Conservation (phyloP, 2,888 invertebrate genomes). For the Seira sanloemensis region DNA sequence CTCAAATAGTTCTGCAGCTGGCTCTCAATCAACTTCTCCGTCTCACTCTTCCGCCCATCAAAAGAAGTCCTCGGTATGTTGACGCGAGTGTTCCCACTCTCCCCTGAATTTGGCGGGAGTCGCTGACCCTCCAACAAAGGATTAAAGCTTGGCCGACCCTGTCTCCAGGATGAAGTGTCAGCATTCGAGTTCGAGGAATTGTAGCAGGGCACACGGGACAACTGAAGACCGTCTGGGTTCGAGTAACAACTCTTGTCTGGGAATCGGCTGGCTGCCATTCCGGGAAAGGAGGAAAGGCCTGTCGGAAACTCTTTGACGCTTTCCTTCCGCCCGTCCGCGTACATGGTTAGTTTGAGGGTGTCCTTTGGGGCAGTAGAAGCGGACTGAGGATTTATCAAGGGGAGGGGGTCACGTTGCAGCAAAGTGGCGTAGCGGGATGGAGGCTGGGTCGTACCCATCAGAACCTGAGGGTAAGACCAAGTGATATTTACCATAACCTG, state of each 20-base stretch:
- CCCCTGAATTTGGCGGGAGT: not conserved
- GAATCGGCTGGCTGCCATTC: too few species aligned
- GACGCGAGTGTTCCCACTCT: not conserved
- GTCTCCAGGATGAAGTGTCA: not conserved
- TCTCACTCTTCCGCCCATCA: slow-evolving; percentile 34
- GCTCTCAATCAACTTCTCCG: slow-evolving; percentile 46
- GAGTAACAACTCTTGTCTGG: slow-evolving; percentile 16
- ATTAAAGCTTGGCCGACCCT: not conserved
- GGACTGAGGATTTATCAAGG: not conserved
- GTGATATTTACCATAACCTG: too few species aligned
- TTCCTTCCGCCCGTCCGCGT: slow-evolving; percentile 47
- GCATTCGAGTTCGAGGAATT: slow-evolving; percentile 19
- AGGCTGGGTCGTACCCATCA: too few species aligned
- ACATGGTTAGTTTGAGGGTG: slow-evolving; percentile 52
- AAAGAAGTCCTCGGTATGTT: slow-evolving; percentile 26
- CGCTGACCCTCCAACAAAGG: too few species aligned
- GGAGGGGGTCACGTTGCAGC: not conserved
- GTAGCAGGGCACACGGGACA: slow-evolving; percentile 51
- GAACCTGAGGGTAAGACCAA: too few species aligned
- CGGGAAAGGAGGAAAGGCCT: too few species aligned
- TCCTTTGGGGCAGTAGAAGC: not conserved
- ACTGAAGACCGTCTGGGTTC: slow-evolving; percentile 41
- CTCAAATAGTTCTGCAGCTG: slow-evolving; percentile 45
- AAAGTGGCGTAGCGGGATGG: too few species aligned
- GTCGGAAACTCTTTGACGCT: slow-evolving; percentile 38